These are phyloP conservation scores for Butorides virescens DNA, from an alignment of 2,113 vertebrate species.

Conservation along the genomic window DNA sequence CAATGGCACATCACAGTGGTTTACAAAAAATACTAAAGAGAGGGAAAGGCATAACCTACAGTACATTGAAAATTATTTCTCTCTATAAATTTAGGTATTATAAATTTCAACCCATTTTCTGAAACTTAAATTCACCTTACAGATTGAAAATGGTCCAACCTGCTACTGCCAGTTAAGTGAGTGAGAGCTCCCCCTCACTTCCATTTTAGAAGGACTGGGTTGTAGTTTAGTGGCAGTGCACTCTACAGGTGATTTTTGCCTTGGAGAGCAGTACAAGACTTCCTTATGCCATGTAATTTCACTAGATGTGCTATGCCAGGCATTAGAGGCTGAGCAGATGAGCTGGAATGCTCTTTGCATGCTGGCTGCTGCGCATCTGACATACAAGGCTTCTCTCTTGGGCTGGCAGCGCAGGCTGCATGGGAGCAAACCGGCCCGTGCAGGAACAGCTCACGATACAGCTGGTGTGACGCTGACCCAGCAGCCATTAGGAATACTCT, in stretches of 20 bases:
- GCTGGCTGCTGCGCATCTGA: not conserved
- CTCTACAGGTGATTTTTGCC: not conserved
- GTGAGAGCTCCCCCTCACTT: not conserved
- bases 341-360: not conserved
- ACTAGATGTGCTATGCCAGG: not conserved
- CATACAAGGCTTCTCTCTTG: not conserved
- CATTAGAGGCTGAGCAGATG: not conserved
- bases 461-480: not conserved
- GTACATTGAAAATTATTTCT: not conserved
- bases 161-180: not conserved
- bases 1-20: constrained; percentile 7
- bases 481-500: not conserved
- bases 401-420: not conserved
- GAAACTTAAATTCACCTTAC: not conserved
- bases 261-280: not conserved
- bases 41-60: constrained; percentile 6
- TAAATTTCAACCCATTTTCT: not conserved
- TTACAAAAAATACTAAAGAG: constrained; percentile 1
- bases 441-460: not conserved
- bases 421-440: not conserved
- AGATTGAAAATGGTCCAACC: not conserved
- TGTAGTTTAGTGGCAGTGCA: not conserved
- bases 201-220: not conserved
- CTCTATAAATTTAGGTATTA: not conserved
- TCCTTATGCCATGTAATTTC: not conserved